phyloP scores from a whole-genome alignment of 2,888 invertebrate genomes.

The Atethmia centrago region DNA sequence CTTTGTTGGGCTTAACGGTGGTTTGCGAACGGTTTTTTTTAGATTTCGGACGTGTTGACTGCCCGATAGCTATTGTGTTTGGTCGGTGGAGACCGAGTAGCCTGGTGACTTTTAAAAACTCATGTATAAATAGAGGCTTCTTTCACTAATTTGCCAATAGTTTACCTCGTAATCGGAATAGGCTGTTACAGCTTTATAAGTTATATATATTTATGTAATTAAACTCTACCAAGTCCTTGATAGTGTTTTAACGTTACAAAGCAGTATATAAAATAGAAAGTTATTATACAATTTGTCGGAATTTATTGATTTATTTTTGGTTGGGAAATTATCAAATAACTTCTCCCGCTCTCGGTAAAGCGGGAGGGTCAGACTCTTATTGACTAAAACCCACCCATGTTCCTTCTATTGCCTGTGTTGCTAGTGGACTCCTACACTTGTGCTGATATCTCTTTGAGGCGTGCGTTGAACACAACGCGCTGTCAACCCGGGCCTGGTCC shows the following conservation, averaged over 20 bases:
- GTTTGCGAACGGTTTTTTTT: conserved; percentile 74
- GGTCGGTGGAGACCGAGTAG: conserved; percentile 19
- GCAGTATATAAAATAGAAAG: no score
- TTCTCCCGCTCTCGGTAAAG: no score
- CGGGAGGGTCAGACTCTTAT: no score
- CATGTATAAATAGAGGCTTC: not conserved
- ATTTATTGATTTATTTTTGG: not conserved
- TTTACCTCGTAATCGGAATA: not conserved
- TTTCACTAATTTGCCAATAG: not conserved
- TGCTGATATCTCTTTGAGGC: no score
- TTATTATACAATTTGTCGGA: not conserved
- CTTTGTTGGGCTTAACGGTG: conserved; percentile 83
- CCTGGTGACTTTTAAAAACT: conserved; percentile 17
- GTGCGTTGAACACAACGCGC: no score
- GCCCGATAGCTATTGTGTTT: conserved; percentile 72
- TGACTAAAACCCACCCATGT: no score
- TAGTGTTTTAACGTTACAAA: not conserved
- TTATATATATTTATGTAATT: no score
- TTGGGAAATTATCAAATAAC: no score
- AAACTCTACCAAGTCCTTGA: not conserved
- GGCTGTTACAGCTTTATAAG: not conserved
- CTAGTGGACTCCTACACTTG: no score
- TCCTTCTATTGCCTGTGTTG: no score
- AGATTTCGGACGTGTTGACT: conserved; percentile 68
- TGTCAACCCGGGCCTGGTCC: no score